Percentiles rank a stretch among this genome's conserved stretches.
Conservation (phyloP, 2,888 invertebrate species). For the Clostera curtula region DNA sequence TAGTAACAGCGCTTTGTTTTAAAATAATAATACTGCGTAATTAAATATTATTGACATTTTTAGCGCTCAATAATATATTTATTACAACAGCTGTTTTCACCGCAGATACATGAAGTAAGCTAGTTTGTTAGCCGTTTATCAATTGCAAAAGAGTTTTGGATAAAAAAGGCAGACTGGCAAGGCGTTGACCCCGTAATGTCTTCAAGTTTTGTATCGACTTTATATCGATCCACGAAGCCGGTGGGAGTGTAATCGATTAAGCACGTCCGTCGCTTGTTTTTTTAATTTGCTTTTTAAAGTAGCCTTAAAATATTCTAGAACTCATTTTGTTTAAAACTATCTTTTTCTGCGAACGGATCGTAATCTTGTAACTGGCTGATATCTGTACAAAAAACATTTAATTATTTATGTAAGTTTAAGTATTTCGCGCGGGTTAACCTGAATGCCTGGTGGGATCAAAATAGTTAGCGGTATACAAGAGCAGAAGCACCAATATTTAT, state of each 20-base stretch:
- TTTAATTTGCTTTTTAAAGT: neutral
- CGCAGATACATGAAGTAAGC: too few species aligned
- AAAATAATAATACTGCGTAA: too few species aligned
- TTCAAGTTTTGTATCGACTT: conserved; percentile 9
- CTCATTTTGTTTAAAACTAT: too few species aligned
- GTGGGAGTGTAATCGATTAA: conserved; percentile 11
- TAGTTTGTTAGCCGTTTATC: conserved; percentile 14
- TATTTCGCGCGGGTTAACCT: neutral
- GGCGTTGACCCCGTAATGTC: conserved; percentile 18
- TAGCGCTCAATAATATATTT: too few species aligned
- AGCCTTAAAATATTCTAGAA: too few species aligned
- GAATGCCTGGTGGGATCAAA: neutral
- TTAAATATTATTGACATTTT: too few species aligned
- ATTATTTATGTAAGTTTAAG: neutral
- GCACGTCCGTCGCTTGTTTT: conserved; percentile 7
- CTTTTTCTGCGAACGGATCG: too few species aligned
- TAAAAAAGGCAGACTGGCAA: conserved; percentile 12
- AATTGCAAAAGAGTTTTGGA: conserved; percentile 17
- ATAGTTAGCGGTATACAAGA: neutral
- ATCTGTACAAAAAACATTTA: neutral
- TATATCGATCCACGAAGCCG: conserved; percentile 13
- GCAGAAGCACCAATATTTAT: too few species aligned
- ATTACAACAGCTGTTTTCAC: too few species aligned
- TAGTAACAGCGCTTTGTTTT: too few species aligned
- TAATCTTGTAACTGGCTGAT: too few species aligned